Evolutionary conservation across 1,140 invertebrate species (phyloP).

Genomic region (Neotoxoptera formosana): DNA sequence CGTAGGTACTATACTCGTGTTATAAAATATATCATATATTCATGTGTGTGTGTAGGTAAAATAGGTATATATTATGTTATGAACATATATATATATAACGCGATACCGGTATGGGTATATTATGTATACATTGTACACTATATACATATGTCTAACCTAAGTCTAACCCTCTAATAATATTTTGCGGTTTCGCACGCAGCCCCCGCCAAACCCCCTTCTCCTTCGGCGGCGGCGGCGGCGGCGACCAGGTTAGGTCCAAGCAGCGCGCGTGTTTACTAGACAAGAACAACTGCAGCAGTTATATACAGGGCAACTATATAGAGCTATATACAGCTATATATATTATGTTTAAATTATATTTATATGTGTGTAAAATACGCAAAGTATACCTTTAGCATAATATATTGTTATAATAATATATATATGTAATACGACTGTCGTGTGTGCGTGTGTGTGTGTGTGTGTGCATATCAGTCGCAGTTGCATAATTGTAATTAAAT

Average conservation of each 20-base stretch:
- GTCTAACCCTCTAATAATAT: conserved; percentile 15
- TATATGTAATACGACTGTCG: not conserved
- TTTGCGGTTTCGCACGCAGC: not conserved
- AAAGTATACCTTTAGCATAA: not conserved
- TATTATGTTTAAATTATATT: too few relatives aligned
- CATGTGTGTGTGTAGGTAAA: not conserved
- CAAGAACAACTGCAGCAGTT: conserved; percentile 17
- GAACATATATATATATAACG: not conserved
- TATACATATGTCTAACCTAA: not conserved
- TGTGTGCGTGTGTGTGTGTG: not conserved
- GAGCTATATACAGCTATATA: too few relatives aligned
- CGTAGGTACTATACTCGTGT: not conserved
- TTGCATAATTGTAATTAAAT: conserved; percentile 32
- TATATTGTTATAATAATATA: not conserved
- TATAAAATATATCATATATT: not conserved
- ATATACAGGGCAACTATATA: not conserved
- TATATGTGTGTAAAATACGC: not conserved
- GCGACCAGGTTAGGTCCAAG: not conserved
- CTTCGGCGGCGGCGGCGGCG: too few relatives aligned
- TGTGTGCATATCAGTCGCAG: not conserved
- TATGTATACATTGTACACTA: not conserved
- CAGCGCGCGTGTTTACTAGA: not conserved
- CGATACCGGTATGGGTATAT: not conserved
- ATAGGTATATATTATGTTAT: not conserved
- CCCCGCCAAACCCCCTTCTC: not conserved